These are phyloP conservation scores for Caenorhabditis auriculariae DNA, from an alignment of 2,888 invertebrate genomes.

Conservation along the genomic window DNA sequence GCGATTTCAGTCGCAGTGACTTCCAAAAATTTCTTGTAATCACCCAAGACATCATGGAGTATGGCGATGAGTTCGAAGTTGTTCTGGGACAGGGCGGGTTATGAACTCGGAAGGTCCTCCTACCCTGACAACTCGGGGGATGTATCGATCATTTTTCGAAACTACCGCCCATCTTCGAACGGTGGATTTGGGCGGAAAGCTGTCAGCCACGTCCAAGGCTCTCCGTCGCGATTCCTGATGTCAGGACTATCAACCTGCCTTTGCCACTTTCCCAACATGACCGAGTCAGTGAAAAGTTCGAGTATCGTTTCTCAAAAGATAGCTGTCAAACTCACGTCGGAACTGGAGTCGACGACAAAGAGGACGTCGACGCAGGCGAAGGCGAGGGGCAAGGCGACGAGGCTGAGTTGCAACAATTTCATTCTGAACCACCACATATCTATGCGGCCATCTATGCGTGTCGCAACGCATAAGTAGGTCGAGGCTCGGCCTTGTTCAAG, in stretches of 20 bases:
- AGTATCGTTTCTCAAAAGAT: too few species aligned
- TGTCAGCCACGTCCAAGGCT: neutral
- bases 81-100: conserved; percentile 7
- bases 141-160: conserved; percentile 24
- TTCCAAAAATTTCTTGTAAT: conserved; percentile 28
- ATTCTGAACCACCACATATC: too few species aligned
- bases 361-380: conserved; percentile 29
- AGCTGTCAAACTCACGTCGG: conserved; percentile 13
- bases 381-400: conserved; percentile 1
- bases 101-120: neutral
- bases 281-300: too few species aligned
- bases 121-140: conserved; percentile 24
- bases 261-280: too few species aligned
- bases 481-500: too few species aligned
- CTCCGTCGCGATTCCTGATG: neutral
- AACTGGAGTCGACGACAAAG: conserved; percentile 24
- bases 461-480: too few species aligned
- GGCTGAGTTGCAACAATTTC: too few species aligned
- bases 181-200: conserved; percentile 10
- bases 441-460: too few species aligned
- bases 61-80: conserved; percentile 25
- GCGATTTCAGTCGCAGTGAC: conserved; percentile 25
- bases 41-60: conserved; percentile 21
- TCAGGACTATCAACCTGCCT: neutral
- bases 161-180: conserved; percentile 23